These are phyloP conservation scores for Eupleurogrammus muticus DNA, from an alignment of 2,797 vertebrate genomes.

Conservation along the genomic window DNA sequence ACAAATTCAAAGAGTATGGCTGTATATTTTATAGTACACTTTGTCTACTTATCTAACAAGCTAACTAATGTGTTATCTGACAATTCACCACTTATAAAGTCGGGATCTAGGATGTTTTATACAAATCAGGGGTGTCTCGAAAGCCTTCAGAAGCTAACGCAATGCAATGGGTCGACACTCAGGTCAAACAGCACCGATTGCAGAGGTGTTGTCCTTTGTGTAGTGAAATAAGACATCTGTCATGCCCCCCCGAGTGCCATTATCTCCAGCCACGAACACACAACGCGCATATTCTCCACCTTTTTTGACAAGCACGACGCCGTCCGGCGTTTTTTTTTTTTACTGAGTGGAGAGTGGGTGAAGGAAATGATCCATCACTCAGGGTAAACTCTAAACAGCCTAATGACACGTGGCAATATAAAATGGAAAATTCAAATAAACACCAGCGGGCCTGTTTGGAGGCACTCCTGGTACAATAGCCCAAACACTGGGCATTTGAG, in stretches of 20 bases:
- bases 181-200: constrained; percentile 1
- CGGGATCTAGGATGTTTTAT: too few species aligned
- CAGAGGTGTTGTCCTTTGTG: constrained; percentile 26
- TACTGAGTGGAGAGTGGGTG: constrained; percentile 56
- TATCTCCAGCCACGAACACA: constrained; percentile 28
- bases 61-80: neutral
- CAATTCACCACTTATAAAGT: too few species aligned
- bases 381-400: constrained; percentile 85
- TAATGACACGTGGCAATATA: constrained; percentile 87
- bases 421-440: constrained; percentile 92
- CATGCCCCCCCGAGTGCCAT: constrained; percentile 29
- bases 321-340: constrained; percentile 57
- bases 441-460: constrained; percentile 84
- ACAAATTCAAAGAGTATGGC: neutral
- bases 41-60: too few species aligned
- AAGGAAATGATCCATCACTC: constrained; percentile 86
- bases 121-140: too few species aligned
- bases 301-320: constrained; percentile 42
- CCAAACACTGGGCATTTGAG: constrained; percentile 86
- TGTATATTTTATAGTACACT: neutral
- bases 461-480: constrained; percentile 84
- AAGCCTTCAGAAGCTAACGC: neutral
- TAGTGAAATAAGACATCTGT: constrained; percentile 65
- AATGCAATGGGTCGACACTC: neutral
- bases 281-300: constrained; percentile 29